Base-by-base conservation (phyloP, 2,797 vertebrate species). In the Brachyrhaphis roseni region DNA sequence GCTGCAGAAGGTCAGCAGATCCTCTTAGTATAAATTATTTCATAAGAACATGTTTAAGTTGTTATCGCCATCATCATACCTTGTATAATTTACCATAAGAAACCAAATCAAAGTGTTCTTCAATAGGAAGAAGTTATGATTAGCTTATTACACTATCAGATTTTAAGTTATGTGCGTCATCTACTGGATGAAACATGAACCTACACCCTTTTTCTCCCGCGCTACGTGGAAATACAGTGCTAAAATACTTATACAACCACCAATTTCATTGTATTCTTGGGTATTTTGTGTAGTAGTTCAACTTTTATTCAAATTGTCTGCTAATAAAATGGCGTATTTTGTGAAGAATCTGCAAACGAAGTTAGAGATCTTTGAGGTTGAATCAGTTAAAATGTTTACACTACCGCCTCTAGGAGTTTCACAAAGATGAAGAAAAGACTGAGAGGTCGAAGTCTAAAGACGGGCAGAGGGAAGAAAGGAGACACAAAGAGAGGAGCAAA, bases 341-440 rank as follows among this genome's bases (percentile, higher is more conserved):
- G 45, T 36, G 45, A 47, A 49, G 15, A 49, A 45, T 66, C 36
- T 18, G 62, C 62, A 39, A 66, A 11, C 6, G 0, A 66, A 11
- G 36, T 39, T 11, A 2, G 36, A 68, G 36, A 12, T 39, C 10
- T 68, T 20, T 10, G 34, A 66, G 34, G 8, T 36, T 68, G 18
- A 12, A 5, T 55, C 59, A 5, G 18, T 68, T 11, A 26, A 49
- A 62, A 72, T 82, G 36, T 72, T 57, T 74, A 77, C 43, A 0
- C 13, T 16, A 0, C 10, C 16, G 53, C 2, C 55, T 72, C 0
- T 23, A 97, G 96, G 96, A 96, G 91, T 96, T 96, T 88, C 94
- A 96, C 81, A 96, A 95, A 80, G 95, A 96, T 28, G 91, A 94
- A 81, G 94, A 95, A 53, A 95, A 94, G 81, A 92, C 31, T 3